These are phyloP conservation scores for Sylvia atricapilla DNA, from an alignment of 2,113 vertebrate genomes.

Conservation along the genomic window DNA sequence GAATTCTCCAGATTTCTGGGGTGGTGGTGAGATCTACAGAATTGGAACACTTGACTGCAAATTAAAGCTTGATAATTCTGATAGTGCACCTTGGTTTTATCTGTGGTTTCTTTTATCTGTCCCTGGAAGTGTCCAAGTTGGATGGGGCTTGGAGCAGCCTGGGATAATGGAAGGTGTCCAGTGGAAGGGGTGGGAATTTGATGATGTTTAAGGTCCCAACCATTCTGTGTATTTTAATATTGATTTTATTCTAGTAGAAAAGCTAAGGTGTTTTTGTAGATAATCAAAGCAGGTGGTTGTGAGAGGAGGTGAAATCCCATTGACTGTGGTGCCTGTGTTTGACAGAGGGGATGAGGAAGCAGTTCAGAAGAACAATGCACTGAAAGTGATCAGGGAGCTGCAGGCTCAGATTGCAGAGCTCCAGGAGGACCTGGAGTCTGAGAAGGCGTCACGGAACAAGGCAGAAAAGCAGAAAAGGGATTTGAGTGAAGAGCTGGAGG, in stretches of 20 bases:
- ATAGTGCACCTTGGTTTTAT: not conserved
- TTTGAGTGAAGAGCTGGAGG: slow-evolving; percentile 94
- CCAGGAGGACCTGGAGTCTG: slow-evolving; percentile 94
- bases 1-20: not conserved
- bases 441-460: slow-evolving; percentile 90
- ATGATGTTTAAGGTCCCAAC: not conserved
- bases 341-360: slow-evolving; percentile 91
- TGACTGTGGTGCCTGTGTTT: not conserved
- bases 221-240: too few relatives aligned
- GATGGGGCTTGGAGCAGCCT: not conserved
- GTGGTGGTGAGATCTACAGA: not conserved
- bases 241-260: not conserved
- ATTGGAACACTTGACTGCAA: not conserved
- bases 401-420: slow-evolving; percentile 94
- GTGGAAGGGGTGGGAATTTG: too few relatives aligned
- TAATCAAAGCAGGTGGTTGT: accelerated
- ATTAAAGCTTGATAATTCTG: not conserved
- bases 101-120: too few relatives aligned
- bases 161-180: not conserved
- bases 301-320: not conserved
- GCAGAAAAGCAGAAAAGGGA: slow-evolving; percentile 96
- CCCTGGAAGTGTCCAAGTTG: not conserved
- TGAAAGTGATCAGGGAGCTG: slow-evolving; percentile 91
- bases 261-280: accelerated
- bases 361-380: slow-evolving; percentile 89